Evolutionary conservation across 2,888 invertebrate species (phyloP).

Genomic region (Oxytorus armatus): DNA sequence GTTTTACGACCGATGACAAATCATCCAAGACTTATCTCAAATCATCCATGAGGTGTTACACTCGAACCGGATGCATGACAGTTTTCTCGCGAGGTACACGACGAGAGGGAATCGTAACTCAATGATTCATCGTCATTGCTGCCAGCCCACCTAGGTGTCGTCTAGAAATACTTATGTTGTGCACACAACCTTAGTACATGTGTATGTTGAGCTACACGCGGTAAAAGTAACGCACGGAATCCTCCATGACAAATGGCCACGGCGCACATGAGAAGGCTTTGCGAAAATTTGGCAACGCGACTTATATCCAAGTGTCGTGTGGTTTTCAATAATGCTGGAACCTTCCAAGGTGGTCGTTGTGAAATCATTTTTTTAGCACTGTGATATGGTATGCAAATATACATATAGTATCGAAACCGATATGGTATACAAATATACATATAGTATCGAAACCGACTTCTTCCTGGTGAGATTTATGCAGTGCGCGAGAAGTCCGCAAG

Average conservation of each 20-base stretch:
- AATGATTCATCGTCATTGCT: conserved; percentile 48
- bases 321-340: too few relatives aligned
- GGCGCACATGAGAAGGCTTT: background rate
- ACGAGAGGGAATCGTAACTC: background rate
- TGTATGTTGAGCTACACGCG: background rate
- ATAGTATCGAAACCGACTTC: too few relatives aligned
- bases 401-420: too few relatives aligned
- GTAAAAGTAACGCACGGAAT: conserved; percentile 1
- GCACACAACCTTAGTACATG: conserved; percentile 4
- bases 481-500: too few relatives aligned
- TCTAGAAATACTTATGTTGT: conserved; percentile 57
- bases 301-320: too few relatives aligned
- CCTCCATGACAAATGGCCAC: conserved; percentile 18
- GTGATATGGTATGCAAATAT: too few relatives aligned
- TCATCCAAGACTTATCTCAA: conserved; percentile 46
- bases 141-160: conserved; percentile 47
- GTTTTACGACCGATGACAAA: conserved; percentile 50
- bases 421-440: too few relatives aligned
- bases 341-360: too few relatives aligned
- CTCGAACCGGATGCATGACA: conserved; percentile 13
- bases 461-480: too few relatives aligned
- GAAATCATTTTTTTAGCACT: too few relatives aligned
- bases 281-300: too few relatives aligned
- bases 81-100: background rate
- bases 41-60: conserved; percentile 31